Base-by-base conservation (phyloP, 1,140 invertebrate species). In the Drosophila guanche region DNA sequence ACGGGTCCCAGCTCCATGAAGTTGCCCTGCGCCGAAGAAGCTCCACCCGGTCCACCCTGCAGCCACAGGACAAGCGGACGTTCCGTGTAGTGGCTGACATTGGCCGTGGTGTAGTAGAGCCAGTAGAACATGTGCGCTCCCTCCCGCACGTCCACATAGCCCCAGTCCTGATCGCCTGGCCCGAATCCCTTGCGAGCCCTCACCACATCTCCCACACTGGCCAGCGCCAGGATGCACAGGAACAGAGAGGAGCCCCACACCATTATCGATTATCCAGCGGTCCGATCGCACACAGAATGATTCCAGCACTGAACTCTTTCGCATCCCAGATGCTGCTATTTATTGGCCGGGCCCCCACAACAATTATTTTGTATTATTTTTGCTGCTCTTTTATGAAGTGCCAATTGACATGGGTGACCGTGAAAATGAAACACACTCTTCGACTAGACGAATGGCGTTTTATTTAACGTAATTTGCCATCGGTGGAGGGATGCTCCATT, bases 111-210 rank as follows among this genome's bases (percentile, higher is more conserved):
- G 72, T 95, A 95, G 86, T 96, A 96, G 10, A 97, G 89, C 95
- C 96, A 97, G 93, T 95, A 97, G 90, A 97, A 97, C 93, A 96
- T 96, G 48, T 96, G 93, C 0, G 96, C 95, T 0, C 94, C 93
- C 5, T 93, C 91, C 1, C 96, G 93, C 0, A 97, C 95, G 25
- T 93, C 93, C 3, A 93, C 93, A 77, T 93, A 95, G 14, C 93
- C 94, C 94, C 94, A 96, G 76, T 95, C 94, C 91, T 96, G 94
- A 53, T 94, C 93, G 0, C 93, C 93, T 2, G 92, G 80, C 2
- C 93, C 93, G 50, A 93, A 92, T 20, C 94, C 94, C 4, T 46
- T 48, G n/a, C 78, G 79, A 4, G 70, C 79, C 14, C 10, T 25
- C 10, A 27, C 27, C 33, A 20, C 1, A 1, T 20, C 16, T 20